phyloP scores from a whole-genome alignment of 2,888 invertebrate genomes.

The Drosophila imparisetae region DNA sequence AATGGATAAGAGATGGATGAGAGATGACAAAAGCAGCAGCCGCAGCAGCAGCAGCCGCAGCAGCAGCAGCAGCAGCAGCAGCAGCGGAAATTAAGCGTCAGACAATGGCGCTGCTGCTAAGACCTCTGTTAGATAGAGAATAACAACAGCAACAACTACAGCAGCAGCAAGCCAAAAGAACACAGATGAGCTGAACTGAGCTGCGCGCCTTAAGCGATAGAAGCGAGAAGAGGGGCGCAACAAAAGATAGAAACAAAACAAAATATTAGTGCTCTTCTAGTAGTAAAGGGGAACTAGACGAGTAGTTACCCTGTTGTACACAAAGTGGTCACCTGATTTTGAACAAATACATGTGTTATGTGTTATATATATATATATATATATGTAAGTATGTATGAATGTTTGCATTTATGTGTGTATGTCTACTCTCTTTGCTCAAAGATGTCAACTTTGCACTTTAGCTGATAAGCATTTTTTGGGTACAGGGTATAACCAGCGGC shows the following conservation, averaged over 20 bases:
- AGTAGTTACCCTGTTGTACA: slow-evolving; percentile 1
- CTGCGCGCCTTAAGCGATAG: slow-evolving; percentile 6
- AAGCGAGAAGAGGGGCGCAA: slow-evolving; percentile 4
- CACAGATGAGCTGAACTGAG: slow-evolving; percentile 27
- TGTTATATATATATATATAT: background rate
- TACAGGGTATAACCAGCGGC: slow-evolving; percentile 18
- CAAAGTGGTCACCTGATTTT: background rate
- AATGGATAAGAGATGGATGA: slow-evolving; percentile 37
- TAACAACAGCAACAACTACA: slow-evolving; percentile 28
- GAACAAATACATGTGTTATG: background rate
- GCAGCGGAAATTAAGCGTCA: slow-evolving; percentile 42
- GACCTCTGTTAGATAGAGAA: slow-evolving; percentile 10
- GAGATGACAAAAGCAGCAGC: slow-evolving; percentile 24
- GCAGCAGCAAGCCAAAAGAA: slow-evolving; percentile 21
- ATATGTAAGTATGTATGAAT: background rate
- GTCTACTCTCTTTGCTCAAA: background rate
- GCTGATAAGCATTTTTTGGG: background rate
- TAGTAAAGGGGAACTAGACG: background rate
- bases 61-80: slow-evolving; percentile 10
- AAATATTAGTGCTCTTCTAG: background rate
- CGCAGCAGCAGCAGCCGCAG: slow-evolving; percentile 14
- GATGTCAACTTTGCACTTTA: background rate
- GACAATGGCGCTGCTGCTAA: slow-evolving; percentile 35
- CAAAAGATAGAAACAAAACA: slow-evolving; percentile 11
- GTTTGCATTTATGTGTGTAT: background rate